phyloP scores from a whole-genome alignment of 2,888 invertebrate genomes.

The Tryphoninae sp. region DNA sequence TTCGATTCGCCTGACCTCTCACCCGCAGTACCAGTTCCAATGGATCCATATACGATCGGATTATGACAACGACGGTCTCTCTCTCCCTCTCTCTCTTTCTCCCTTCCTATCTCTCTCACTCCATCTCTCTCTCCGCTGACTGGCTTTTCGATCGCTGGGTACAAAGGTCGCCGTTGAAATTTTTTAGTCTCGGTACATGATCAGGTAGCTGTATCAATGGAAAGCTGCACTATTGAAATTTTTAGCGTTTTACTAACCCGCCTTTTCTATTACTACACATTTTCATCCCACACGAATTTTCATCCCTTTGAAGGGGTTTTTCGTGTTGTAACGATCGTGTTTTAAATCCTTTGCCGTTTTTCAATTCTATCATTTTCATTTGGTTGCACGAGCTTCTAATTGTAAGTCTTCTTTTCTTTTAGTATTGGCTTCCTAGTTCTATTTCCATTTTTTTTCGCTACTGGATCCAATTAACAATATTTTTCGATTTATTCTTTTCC shows the following conservation, averaged over 20 bases:
- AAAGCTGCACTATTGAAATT: constrained; percentile 4
- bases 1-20: constrained; percentile 53
- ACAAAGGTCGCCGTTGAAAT: constrained; percentile 40
- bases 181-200: constrained; percentile 27
- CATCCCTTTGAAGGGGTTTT: background rate
- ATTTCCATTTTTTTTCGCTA: background rate
- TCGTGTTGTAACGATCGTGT: background rate
- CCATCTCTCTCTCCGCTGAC: background rate
- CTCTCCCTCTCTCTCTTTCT: too few species aligned
- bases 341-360: background rate
- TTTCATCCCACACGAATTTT: constrained; percentile 17
- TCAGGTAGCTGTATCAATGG: background rate
- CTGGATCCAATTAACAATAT: background rate
- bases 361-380: too few species aligned
- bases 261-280: background rate
- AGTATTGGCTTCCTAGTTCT: too few species aligned
- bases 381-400: too few species aligned
- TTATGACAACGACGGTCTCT: constrained; percentile 49
- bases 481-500: constrained; percentile 16
- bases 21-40: constrained; percentile 23
- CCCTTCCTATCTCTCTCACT: too few species aligned
- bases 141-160: constrained; percentile 32
- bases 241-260: background rate
- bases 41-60: constrained; percentile 52
- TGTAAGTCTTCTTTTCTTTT: too few species aligned